Base-by-base conservation (phyloP, 2,797 vertebrate genomes). In the Taeniopygia guttata region DNA sequence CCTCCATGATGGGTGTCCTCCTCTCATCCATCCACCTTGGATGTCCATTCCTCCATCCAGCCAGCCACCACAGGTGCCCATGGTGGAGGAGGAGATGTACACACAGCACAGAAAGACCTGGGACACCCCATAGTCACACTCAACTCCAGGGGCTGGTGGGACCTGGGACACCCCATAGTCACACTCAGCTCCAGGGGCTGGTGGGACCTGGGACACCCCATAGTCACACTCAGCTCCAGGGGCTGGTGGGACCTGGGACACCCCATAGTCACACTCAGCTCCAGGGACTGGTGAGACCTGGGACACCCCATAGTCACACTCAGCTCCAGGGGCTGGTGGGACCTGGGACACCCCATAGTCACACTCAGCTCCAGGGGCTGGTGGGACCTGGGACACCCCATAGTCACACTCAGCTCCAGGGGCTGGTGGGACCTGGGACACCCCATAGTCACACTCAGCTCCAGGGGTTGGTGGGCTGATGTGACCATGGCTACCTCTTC, bases 41-140 rank as follows among this genome's bases (percentile, higher is more conserved):
- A 10, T 14, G 34, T 32, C 73, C 60, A 22, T 42, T 18, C n/a
- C n/a, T 46, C 42, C 43, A 26, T 8, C 67, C 58, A 80, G 30
- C 19, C 25, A 14, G 17, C 30, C 51, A 13, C 1, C 0, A 3
- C 20, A 52, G 11, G 8, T 23, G 20, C 30, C 83, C 38, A 1
- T 4, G 52, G 2, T 0, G 6, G 43, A 30, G 70, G n/a, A 19
- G 16, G 34, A 14, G 14, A 3, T 0, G 2, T 3, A 13, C 40
- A 25, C 25, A 58, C 11, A 51, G 36, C 45, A 45, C n/a, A 49
- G 63, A 32, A 64, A 13, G 23, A 18, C 22, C 63, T 29, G 32
- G 40, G n/a, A 30, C 67, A 59, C 6, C 16, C 40, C 40, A 40
- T 38, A 38, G 16, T 4, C n/a, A 27, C 38, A 16, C 36, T 63